Evolutionary conservation across 2,113 vertebrate species (phyloP).

Genomic region (Bungarus multicinctus): DNA sequence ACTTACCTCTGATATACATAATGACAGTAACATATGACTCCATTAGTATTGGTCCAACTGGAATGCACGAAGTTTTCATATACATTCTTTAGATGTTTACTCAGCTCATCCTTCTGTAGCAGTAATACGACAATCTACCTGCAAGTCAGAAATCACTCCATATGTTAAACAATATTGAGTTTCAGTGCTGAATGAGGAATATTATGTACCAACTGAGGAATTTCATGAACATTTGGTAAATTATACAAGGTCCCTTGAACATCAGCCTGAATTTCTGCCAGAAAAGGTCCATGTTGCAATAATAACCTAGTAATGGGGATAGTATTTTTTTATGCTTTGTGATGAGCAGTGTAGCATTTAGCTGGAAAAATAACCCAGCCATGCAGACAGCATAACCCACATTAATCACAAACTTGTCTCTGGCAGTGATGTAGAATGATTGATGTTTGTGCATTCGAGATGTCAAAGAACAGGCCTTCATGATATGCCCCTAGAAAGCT

Average conservation of each 20-base stretch:
- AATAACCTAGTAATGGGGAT: not conserved
- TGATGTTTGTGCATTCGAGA: not conserved
- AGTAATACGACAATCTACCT: not conserved
- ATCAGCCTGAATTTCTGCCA: not conserved
- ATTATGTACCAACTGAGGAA: not conserved
- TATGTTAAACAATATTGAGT: not conserved
- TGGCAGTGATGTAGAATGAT: not conserved
- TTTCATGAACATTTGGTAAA: not conserved
- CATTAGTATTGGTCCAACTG: not conserved
- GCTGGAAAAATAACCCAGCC: not conserved
- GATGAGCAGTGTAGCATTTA: not conserved
- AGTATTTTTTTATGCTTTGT: not conserved
- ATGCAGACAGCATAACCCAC: not conserved
- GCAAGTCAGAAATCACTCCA: not conserved
- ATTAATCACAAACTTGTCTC: not conserved
- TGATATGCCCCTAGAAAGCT: not conserved
- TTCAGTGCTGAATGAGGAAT: not conserved
- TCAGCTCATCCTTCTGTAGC: not conserved
- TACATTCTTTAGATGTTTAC: not conserved
- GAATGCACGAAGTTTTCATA: not conserved
- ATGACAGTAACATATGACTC: not conserved
- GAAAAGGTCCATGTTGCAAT: not conserved
- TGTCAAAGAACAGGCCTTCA: not conserved
- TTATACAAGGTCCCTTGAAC: not conserved
- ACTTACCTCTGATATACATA: not conserved